Evolutionary conservation across 2,888 invertebrate genomes (phyloP).

Genomic region (Pachymerium ferrugineum): DNA sequence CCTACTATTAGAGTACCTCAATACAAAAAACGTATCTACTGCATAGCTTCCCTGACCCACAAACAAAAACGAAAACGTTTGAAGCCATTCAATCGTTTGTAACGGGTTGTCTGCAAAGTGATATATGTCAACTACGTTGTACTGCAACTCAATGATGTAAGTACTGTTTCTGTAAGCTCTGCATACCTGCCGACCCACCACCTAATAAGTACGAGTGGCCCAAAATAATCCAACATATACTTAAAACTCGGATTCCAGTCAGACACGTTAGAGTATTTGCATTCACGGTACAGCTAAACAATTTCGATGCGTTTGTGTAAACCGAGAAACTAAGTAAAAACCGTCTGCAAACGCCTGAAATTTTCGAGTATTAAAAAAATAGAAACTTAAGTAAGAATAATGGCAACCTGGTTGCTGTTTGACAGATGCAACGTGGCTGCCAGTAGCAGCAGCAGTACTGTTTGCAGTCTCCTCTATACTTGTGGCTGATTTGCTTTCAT

Average conservation of each 20-base stretch:
- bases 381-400: too few relatives aligned
- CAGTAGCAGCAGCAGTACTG: too few relatives aligned
- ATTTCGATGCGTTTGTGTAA: neutral
- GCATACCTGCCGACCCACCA: neutral
- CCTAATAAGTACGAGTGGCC: conserved; percentile 49
- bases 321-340: neutral
- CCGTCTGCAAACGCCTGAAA: neutral
- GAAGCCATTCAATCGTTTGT: neutral
- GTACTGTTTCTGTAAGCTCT: neutral
- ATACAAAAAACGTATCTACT: conserved; percentile 32
- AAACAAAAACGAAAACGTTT: conserved; percentile 12
- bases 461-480: too few relatives aligned
- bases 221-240: conserved; percentile 56
- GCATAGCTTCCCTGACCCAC: neutral
- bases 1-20: neutral
- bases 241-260: conserved; percentile 54
- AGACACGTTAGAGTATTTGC: conserved; percentile 48
- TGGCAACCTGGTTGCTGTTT: too few relatives aligned
- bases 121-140: neutral
- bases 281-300: too few relatives aligned
- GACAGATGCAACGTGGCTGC: too few relatives aligned
- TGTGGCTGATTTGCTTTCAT: too few relatives aligned
- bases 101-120: too few relatives aligned
- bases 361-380: too few relatives aligned
- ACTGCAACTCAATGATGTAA: neutral